A percentile compares a stretch with the other conserved stretches of the same genome.
phyloP scores from a whole-genome alignment of 1,140 invertebrate genomes.

The Portunus trituberculatus region DNA sequence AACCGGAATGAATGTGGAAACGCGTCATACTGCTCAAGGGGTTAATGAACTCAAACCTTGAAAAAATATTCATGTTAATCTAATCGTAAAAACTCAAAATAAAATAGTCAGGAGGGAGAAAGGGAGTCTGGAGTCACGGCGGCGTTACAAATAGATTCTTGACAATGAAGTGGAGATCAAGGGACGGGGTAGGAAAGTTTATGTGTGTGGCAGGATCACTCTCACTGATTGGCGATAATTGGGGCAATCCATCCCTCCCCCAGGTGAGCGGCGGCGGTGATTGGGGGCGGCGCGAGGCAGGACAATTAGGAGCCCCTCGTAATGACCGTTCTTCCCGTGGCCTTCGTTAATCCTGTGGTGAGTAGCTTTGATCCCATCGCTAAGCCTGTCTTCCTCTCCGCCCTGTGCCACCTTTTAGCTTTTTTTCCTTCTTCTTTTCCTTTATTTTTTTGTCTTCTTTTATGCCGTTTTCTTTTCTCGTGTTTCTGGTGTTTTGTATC shows the following conservation, averaged over 20 bases:
- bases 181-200: too few species aligned
- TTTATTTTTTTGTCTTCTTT: neutral
- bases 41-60: too few species aligned
- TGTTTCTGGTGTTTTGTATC: neutral
- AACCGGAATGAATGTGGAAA: too few species aligned
- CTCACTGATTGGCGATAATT: conserved; percentile 52
- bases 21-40: too few species aligned
- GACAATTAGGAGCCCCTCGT: neutral
- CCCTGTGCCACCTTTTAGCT: neutral
- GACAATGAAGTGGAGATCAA: too few species aligned
- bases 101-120: too few species aligned
- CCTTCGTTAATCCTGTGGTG: neutral
- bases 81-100: too few species aligned
- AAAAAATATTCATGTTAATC: too few species aligned
- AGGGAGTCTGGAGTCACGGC: too few species aligned
- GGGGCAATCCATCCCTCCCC: conserved; percentile 42
- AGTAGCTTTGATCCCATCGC: neutral
- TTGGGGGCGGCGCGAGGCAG: neutral
- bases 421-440: neutral
- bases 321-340: neutral
- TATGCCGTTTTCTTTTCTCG: too few species aligned
- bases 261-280: neutral
- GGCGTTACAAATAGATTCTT: too few species aligned
- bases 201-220: neutral
- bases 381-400: neutral